A percentile compares a stretch with the other conserved stretches of the same genome.
These are phyloP conservation scores for Epinephelus cyanopodus DNA, from an alignment of 2,113 vertebrate genomes.

Conservation along the genomic window DNA sequence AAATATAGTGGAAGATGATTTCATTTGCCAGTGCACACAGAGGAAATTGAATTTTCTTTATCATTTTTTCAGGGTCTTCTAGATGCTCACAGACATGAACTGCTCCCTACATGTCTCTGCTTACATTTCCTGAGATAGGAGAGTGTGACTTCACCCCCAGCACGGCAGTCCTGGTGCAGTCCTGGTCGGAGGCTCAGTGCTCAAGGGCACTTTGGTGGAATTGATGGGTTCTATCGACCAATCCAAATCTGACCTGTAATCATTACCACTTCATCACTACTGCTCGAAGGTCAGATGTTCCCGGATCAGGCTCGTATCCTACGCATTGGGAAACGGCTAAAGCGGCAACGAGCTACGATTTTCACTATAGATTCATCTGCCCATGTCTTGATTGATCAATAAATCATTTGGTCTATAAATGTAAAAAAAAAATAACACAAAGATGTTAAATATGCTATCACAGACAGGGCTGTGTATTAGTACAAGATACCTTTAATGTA, in stretches of 20 bases:
- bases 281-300: background rate
- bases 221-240: conserved; percentile 1
- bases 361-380: background rate
- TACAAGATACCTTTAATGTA: too few species aligned
- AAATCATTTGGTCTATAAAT: background rate
- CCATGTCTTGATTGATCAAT: background rate
- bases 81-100: conserved; percentile 61
- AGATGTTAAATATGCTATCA: background rate
- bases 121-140: conserved; percentile 38
- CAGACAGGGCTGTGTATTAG: too few species aligned
- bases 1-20: conserved; percentile 70
- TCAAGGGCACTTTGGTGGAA: conserved; percentile 27
- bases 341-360: background rate
- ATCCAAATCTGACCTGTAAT: conserved; percentile 27
- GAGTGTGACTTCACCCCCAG: conserved; percentile 33
- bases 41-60: conserved; percentile 76
- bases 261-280: background rate
- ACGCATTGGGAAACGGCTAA: background rate
- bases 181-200: conserved; percentile 1
- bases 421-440: background rate
- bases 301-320: conserved; percentile 9
- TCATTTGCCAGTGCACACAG: conserved; percentile 72
- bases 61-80: conserved; percentile 55
- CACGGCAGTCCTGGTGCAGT: conserved; percentile 12
- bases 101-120: conserved; percentile 28